Evolutionary conservation across 1,140 invertebrate species (phyloP), one percentile per base, ranked within the genome.

Genomic region (Lordiphosa mommai): DNA sequence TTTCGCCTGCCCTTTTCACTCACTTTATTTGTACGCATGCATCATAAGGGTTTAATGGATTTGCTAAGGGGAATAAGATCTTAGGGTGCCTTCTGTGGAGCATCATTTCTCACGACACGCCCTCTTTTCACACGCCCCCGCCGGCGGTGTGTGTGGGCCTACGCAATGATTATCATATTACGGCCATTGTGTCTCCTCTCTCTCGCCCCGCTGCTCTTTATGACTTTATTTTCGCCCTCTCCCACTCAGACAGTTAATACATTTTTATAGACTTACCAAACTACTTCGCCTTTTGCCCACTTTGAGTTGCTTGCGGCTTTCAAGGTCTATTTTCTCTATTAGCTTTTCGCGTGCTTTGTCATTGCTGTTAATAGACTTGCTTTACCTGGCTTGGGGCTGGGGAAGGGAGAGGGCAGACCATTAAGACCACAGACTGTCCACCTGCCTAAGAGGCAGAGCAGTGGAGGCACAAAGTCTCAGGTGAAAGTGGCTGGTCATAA

Each of bases 1-100:
- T 12, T 32, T 14, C 40, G 40, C n/a, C n/a, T 43, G 17, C 17
- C 23, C 13, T 30, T 33, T 71, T 74, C 74, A 80, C 71, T 79
- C 76, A 71, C 70, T 82, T 74, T 80, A 76, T 82, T 82, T 84
- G 71, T 60, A 80, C 71, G 58, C 71, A 66, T 82, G 77, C 77
- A 84, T 82, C 76, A 82, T 82, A 82, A 82, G 76, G 76, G 77
- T 82, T 82, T 82, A 82, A 82, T 82, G 76, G 76, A 82, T 84
- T 82, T 82, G 66, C 61, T 56, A 52, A 52, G 63, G 70, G 70
- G 52, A 46, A 50, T 51, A 53, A 64, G 50, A 53, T 50, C 52
- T 43, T 16, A n/a, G 13, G 29, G 20, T 32, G 20, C 41, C 37
- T 20, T 59, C 37, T 50, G 63, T 29, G 56, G 50, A 61, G 57